Evolutionary conservation across 2,888 invertebrate species (phyloP), one percentile per base, ranked within the genome.

Genomic region (Lymantria monacha): DNA sequence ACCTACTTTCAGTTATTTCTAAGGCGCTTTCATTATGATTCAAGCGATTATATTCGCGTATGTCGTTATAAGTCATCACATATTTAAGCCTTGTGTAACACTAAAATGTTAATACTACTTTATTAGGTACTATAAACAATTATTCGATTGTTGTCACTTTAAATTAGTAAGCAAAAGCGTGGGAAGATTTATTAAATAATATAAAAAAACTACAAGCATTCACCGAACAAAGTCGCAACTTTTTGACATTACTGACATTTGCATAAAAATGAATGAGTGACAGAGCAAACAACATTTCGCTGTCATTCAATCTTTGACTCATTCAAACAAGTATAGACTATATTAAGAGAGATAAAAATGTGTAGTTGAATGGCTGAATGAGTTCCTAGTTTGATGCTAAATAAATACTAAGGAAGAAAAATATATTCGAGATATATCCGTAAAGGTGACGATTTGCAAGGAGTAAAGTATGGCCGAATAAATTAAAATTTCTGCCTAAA

Each of bases 1-100:
- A 79, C 76, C 75, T 74, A 74, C 66, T 81, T 58, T 63, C 55
- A 87, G 83, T 73, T 87, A 88, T 88, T 83, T 81, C 69, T 72
- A 65, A 79, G 74, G 77, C 83, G 74, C 80, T 87, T 88, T 88
- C 89, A 89, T 88, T 85, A 76, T 85, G 79, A 87, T 86, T 85
- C 81, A 83, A 81, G 76, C 79, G 71, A 80, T 74, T n/a, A 70
- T 69, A 69, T 69, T 73, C 70, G 69, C 68, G 55, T 60, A 64
- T 65, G 62, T 69, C 61, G 51, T 46, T 48, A 61, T 61, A 63
- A 66, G 55, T 41, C 55, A 60, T 48, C 45, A 57, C 46, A 62
- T 51, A 52, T 58, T 49, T 51, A 42, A 58, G 42, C 59, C 61
- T 55, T 42, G 36, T 55, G 38, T 41, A 48, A 48, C 42, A 44